Evolutionary conservation across 2,888 invertebrate genomes (phyloP).

Genomic region (Macrophya alboannulata): DNA sequence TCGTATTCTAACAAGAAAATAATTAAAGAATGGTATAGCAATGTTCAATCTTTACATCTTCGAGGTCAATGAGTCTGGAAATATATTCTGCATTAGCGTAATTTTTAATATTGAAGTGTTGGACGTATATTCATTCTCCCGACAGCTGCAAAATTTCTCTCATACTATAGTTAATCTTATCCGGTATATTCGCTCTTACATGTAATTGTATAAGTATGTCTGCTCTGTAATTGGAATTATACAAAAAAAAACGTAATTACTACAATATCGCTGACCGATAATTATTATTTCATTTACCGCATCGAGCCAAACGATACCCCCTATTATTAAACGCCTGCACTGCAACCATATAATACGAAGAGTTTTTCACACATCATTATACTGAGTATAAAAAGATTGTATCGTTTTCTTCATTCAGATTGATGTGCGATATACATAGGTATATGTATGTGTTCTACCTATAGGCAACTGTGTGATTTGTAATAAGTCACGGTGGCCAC

Average conservation of each 20-base stretch:
- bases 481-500: background rate
- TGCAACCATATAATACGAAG: background rate
- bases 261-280: background rate
- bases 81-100: background rate
- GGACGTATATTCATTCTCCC: background rate
- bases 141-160: background rate
- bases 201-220: background rate
- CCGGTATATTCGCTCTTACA: background rate
- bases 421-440: too few species aligned
- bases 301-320: background rate
- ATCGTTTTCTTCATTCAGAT: background rate
- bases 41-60: background rate
- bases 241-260: background rate
- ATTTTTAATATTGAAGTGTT: background rate
- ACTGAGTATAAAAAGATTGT: background rate
- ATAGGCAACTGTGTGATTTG: background rate
- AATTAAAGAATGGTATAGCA: background rate
- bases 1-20: background rate
- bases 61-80: constrained; percentile 2
- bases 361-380: background rate
- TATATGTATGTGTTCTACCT: background rate
- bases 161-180: background rate
- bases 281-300: background rate
- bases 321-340: background rate
- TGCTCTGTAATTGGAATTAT: background rate